phyloP scores from a whole-genome alignment of 1,140 invertebrate genomes.

The Choristoneura fumiferana region DNA sequence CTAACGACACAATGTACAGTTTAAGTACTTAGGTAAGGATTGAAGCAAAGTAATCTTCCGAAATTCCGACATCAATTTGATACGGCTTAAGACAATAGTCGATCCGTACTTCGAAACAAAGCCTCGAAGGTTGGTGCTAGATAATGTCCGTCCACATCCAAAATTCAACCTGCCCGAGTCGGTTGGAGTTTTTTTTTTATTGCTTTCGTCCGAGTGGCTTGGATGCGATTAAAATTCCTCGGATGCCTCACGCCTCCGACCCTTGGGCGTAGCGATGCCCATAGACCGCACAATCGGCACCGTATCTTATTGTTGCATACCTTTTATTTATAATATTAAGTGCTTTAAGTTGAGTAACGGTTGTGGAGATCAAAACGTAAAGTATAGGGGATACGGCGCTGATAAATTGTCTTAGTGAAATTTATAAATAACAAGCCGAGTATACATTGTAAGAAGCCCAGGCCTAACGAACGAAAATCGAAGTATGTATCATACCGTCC shows the following conservation, averaged over 20 bases:
- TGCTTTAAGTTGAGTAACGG: conserved; percentile 16
- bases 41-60: no score
- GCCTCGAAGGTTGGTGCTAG: conserved; percentile 37
- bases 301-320: conserved; percentile 16
- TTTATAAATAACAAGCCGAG: no score
- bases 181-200: conserved; percentile 49
- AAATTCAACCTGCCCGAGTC: conserved; percentile 44
- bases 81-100: not conserved
- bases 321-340: conserved; percentile 19
- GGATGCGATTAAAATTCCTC: conserved; percentile 73
- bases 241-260: conserved; percentile 61
- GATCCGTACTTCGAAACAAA: conserved; percentile 28
- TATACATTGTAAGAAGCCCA: no score
- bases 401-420: conserved; percentile 12
- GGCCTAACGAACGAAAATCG: no score
- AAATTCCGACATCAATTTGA: no score
- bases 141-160: conserved; percentile 41
- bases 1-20: no score
- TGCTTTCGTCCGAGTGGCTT: conserved; percentile 46
- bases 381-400: conserved; percentile 10
- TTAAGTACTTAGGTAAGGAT: no score
- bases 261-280: conserved; percentile 28
- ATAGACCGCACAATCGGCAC: conserved; percentile 17
- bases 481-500: no score
- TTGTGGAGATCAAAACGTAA: conserved; percentile 12